phyloP scores from a whole-genome alignment of 2,113 vertebrate genomes.

The Misgurnus mizolepis region DNA sequence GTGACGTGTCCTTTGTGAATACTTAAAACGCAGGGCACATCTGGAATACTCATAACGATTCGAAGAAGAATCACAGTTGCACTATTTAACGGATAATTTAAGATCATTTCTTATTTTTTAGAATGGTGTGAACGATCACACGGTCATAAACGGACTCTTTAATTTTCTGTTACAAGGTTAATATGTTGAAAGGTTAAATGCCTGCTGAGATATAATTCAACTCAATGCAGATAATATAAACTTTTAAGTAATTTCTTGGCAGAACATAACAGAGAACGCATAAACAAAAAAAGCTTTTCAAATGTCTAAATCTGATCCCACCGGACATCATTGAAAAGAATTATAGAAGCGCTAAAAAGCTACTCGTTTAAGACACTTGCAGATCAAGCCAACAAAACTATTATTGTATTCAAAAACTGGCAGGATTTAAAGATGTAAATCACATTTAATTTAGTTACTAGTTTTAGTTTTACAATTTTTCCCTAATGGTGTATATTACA shows the following conservation, averaged over 20 bases:
- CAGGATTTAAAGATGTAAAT: too few species aligned
- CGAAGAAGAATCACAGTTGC: slow-evolving; percentile 19
- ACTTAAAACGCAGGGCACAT: slow-evolving; percentile 13
- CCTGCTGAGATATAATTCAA: slow-evolving; percentile 17
- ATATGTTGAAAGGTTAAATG: not conserved
- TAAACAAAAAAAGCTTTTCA: slow-evolving; percentile 8
- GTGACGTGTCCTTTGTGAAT: slow-evolving; percentile 5
- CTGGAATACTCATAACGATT: slow-evolving; percentile 1
- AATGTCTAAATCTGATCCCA: not conserved
- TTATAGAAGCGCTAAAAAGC: not conserved
- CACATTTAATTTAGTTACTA: too few species aligned
- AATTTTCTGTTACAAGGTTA: not conserved
- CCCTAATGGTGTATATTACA: too few species aligned
- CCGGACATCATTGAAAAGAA: slow-evolving; percentile 7
- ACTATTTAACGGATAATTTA: slow-evolving; percentile 23
- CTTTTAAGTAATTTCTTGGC: slow-evolving; percentile 16
- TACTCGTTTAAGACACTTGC: not conserved
- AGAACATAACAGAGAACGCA: not conserved
- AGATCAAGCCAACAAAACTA: slow-evolving; percentile 1
- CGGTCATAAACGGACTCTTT: slow-evolving; percentile 6
- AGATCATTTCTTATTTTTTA: slow-evolving; percentile 10
- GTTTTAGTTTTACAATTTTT: not conserved
- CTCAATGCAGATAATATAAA: slow-evolving; percentile 14
- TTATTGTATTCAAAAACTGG: too few species aligned
- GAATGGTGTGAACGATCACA: slow-evolving; percentile 5